phyloP scores from a whole-genome alignment of 2,113 vertebrate species.

The Colius striatus region DNA sequence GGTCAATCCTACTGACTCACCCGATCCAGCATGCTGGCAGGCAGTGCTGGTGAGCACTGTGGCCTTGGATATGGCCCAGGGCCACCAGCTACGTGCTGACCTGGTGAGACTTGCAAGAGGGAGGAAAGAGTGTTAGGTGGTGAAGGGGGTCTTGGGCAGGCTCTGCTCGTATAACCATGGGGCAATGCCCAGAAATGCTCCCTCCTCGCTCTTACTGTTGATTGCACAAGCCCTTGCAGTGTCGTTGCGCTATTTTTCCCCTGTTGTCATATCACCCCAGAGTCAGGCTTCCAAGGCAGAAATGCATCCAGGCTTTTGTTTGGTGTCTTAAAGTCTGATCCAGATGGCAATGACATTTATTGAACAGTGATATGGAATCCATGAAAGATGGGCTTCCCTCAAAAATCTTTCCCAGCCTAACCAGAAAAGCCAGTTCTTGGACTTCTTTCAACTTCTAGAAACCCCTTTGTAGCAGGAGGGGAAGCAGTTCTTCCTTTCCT shows the following conservation, averaged over 20 bases:
- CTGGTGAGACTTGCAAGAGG: background rate
- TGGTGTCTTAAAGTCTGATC: background rate
- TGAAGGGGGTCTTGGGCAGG: background rate
- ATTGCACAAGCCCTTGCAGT: background rate
- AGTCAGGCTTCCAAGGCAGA: background rate
- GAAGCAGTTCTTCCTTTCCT: background rate
- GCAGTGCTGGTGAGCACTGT: background rate
- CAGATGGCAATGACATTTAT: background rate
- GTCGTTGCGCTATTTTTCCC: background rate
- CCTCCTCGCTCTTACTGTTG: background rate
- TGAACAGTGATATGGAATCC: background rate
- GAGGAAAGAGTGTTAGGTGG: fast-evolving
- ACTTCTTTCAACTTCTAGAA: background rate
- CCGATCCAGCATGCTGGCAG: background rate
- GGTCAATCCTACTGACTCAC: background rate
- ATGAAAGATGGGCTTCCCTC: background rate
- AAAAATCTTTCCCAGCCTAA: background rate
- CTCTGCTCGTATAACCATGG: background rate
- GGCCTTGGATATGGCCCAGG: background rate
- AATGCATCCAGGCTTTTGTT: background rate
- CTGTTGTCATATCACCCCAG: background rate
- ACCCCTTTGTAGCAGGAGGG: background rate
- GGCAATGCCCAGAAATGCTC: background rate
- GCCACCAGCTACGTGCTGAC: background rate
- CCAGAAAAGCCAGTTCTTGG: background rate